Evolutionary conservation across 2,888 invertebrate genomes (phyloP).

Genomic region (Malachius bipustulatus): DNA sequence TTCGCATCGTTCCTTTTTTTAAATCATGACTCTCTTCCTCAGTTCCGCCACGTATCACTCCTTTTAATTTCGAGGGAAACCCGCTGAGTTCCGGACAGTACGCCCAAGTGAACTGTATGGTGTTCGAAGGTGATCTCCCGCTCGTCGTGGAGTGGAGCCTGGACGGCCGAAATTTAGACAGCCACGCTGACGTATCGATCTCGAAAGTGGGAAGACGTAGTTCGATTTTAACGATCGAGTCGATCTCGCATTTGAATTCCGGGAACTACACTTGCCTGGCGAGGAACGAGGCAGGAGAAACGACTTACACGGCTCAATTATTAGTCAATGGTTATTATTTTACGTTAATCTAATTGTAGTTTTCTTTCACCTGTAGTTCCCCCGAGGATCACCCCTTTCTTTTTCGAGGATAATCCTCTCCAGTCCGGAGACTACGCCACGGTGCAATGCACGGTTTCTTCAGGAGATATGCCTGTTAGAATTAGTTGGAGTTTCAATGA

Average conservation of each 20-base stretch:
- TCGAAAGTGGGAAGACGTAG: constrained; percentile 46
- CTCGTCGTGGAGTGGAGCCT: constrained; percentile 63
- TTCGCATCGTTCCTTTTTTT: constrained; percentile 26
- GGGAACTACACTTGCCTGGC: constrained; percentile 56
- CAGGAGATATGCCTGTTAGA: constrained; percentile 59
- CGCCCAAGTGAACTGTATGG: constrained; percentile 45
- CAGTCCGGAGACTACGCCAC: constrained; percentile 54
- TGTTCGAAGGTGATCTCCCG: constrained; percentile 62
- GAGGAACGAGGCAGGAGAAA: constrained; percentile 51
- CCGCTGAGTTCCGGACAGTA: constrained; percentile 38
- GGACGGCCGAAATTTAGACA: constrained; percentile 49
- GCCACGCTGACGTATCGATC: constrained; percentile 43
- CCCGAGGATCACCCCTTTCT: constrained; percentile 31
- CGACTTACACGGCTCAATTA: constrained; percentile 47
- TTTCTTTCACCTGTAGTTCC: constrained; percentile 45
- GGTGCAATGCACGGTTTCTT: constrained; percentile 44
- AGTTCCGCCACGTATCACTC: constrained; percentile 71
- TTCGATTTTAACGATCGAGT: constrained; percentile 55
- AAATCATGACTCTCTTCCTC: constrained; percentile 17
- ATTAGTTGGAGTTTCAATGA: constrained; percentile 63
- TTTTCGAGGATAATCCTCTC: constrained; percentile 49
- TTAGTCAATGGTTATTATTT: constrained; percentile 49
- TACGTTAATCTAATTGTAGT: constrained; percentile 5
- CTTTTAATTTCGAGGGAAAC: constrained; percentile 66
- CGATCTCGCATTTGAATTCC: constrained; percentile 51